Conservation (phyloP, 64 coral and sea anemone species). For the Actinia tenebrosa region DNA sequence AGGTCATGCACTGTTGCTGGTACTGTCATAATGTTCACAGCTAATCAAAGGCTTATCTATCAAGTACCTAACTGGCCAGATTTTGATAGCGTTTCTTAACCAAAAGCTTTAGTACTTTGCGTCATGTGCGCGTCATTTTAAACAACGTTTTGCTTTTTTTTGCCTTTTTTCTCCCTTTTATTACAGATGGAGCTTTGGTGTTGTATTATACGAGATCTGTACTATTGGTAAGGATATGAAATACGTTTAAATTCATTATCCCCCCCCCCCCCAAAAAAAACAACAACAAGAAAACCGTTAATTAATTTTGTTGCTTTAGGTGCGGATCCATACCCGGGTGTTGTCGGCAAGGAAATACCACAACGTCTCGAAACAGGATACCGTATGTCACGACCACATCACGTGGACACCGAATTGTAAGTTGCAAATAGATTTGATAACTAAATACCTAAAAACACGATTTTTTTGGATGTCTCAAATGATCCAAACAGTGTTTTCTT, state of each 20-base stretch:
- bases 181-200: constrained; percentile 27
- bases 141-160: not conserved
- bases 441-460: not conserved
- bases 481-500: too few relatives aligned
- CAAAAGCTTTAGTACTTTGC: too few relatives aligned
- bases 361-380: constrained; percentile 31
- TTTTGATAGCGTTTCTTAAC: too few relatives aligned
- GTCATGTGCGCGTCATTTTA: too few relatives aligned
- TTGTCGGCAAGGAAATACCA: constrained; percentile 32
- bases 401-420: constrained; percentile 45
- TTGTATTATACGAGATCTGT: constrained; percentile 16
- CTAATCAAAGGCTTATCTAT: too few relatives aligned
- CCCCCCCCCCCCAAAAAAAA: too few relatives aligned
- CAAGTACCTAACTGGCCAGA: too few relatives aligned
- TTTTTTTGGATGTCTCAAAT: not conserved
- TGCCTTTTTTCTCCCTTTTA: not conserved
- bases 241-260: not conserved
- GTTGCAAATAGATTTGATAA: not conserved
- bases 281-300: too few relatives aligned
- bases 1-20: too few relatives aligned
- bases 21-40: too few relatives aligned
- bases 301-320: not conserved
- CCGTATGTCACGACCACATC: constrained; percentile 45
- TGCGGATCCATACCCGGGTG: constrained; percentile 39
- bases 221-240: constrained; percentile 10